Evolutionary conservation across 2,797 vertebrate species (phyloP).

Genomic region (Aphelocoma californica): DNA sequence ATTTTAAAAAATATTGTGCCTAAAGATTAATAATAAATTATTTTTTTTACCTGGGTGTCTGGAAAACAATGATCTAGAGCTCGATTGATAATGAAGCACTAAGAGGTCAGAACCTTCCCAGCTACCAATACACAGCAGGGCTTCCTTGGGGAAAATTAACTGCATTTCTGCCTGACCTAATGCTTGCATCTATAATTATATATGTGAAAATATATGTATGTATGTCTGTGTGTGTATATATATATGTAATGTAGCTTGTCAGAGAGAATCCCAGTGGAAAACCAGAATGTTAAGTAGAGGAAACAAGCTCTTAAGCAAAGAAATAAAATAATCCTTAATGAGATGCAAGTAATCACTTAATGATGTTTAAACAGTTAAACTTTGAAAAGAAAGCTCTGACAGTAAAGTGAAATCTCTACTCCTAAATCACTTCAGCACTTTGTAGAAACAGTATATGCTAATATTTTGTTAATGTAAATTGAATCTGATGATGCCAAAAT

Average conservation of each 20-base stretch:
- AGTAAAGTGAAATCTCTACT: background rate
- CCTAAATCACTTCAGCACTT: background rate
- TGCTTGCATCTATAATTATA: background rate
- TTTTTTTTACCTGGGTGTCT: background rate
- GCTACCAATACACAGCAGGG: background rate
- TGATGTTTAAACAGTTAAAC: background rate
- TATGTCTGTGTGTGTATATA: accelerated
- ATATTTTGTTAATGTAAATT: background rate
- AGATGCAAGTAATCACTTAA: background rate
- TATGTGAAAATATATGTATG: background rate
- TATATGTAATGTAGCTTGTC: background rate
- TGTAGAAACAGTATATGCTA: background rate
- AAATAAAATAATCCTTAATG: background rate
- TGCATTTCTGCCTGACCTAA: background rate
- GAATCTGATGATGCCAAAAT: background rate
- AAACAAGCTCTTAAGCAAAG: background rate
- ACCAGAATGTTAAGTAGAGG: background rate
- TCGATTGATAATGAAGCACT: background rate
- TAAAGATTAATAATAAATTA: background rate
- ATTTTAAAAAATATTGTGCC: background rate
- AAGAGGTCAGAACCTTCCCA: background rate
- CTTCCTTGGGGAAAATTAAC: background rate
- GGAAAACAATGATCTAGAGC: background rate
- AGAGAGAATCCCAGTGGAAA: background rate
- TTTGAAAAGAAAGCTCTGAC: background rate